Conservation (phyloP, 2,113 vertebrate species). For the Axis porcinus region DNA sequence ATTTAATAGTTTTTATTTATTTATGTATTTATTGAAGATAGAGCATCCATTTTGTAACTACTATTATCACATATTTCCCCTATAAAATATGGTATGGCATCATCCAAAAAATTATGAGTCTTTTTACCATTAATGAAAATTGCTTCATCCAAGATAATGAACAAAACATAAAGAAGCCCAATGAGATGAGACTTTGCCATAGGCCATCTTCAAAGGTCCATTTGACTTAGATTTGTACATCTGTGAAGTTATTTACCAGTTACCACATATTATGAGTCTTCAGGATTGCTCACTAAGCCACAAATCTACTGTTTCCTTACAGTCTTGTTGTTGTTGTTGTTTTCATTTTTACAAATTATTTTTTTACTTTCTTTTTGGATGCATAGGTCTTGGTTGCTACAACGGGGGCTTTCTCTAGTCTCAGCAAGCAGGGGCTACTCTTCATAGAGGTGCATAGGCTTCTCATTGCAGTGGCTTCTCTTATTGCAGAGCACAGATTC, state of each 20-base stretch:
- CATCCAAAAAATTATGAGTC: not conserved
- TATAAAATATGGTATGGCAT: not conserved
- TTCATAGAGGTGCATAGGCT: not conserved
- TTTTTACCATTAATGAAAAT: not conserved
- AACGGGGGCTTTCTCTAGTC: not conserved
- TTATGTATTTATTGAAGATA: not conserved
- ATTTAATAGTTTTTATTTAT: not conserved
- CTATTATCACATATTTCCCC: not conserved
- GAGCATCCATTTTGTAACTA: not conserved
- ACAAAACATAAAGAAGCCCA: not conserved
- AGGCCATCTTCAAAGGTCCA: not conserved
- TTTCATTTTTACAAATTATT: not conserved
- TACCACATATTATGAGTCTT: not conserved
- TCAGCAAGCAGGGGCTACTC: not conserved
- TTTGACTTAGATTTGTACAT: not conserved
- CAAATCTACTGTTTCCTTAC: not conserved
- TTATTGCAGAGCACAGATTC: not conserved
- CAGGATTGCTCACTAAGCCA: not conserved
- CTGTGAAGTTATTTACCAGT: not conserved
- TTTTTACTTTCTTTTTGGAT: not conserved
- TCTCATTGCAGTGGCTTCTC: not conserved
- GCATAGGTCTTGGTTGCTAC: not conserved
- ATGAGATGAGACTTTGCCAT: not conserved
- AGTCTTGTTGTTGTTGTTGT: not conserved
- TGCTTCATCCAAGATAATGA: not conserved